These are phyloP conservation scores for Melanotaenia maccullochi DNA, from an alignment of 2,797 vertebrate genomes.

Conservation along the genomic window DNA sequence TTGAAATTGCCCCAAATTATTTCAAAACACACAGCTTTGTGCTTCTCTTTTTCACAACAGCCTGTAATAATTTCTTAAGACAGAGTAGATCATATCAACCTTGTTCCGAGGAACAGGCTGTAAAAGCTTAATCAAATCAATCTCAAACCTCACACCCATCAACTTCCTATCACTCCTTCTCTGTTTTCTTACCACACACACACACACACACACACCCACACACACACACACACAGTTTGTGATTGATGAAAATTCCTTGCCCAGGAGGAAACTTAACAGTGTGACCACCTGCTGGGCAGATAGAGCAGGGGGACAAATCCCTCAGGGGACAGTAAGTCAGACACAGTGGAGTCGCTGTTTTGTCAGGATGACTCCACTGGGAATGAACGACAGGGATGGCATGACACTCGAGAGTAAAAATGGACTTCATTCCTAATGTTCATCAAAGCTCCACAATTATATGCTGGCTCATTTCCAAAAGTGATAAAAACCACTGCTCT, in stretches of 20 bases:
- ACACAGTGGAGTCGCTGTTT: conserved; percentile 66
- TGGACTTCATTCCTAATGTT: conserved; percentile 31
- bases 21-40: conserved; percentile 17
- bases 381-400: conserved; percentile 35
- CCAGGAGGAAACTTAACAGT: conserved; percentile 56
- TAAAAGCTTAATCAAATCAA: not conserved
- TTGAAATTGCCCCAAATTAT: conserved; percentile 15
- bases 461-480: conserved; percentile 32
- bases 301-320: conserved; percentile 48
- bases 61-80: not conserved
- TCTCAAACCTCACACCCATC: not conserved
- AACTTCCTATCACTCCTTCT: not conserved
- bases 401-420: conserved; percentile 24
- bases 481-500: conserved; percentile 33
- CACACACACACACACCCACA: conserved; percentile 8
- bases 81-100: not conserved
- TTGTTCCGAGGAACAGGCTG: not conserved
- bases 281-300: conserved; percentile 69
- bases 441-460: conserved; percentile 48
- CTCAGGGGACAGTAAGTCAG: conserved; percentile 66
- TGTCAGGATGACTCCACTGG: conserved; percentile 33
- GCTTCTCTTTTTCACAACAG: conserved; percentile 19
- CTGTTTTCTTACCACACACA: not conserved
- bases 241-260: conserved; percentile 66
- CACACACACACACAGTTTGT: conserved; percentile 31